Evolutionary conservation across 1,140 invertebrate species (phyloP), one percentile per base, ranked within the genome.

Genomic region (Diplogasteroides magnus): DNA sequence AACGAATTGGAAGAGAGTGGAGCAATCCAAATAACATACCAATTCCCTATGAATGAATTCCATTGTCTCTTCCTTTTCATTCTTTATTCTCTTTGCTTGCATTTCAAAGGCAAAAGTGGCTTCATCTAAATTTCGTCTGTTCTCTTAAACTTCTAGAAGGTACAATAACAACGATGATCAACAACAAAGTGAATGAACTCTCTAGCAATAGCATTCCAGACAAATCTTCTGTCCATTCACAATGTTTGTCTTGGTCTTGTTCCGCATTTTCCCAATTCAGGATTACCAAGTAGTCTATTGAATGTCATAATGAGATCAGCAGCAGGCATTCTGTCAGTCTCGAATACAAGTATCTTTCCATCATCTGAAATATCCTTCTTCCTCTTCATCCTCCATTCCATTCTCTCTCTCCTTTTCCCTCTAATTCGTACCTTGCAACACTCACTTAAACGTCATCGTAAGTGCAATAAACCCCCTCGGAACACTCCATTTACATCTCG

Each of bases 301-400:
- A 82, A 81, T 19, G 74, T 72, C 74, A 80, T 82, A 1, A 78
- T 61, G 0, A 82, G 32, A 37, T 82, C 80, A 48, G 66, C 61
- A 23, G 73, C 61, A 3, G 74, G 61, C 72, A 82, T 79, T 26
- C 77, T 80, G 32, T 71, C 74, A 11, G 80, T 82, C 31, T 78
- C 72, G 69, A 82, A 83, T 19, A 72, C 57, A 26, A 82, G 55
- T 58, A 77, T 76, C 48, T 73, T 62, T 1, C 74, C 75, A 68
- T 81, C 80, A 3, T 65, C 79, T 79, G 64, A 31, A 74, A 78
- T n/a, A n/a, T n/a, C 31, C 60, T 31, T 11, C 23, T 13, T n/a
- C 31, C n/a, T 27, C n/a, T 14, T 37, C 14, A 14, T n/a, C n/a
- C n/a, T n/a, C n/a, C n/a, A n/a, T n/a, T n/a, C n/a, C n/a, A n/a